Evolutionary conservation across 2,888 invertebrate species (phyloP), one percentile per base, ranked within the genome.

Genomic region (Mycalesis mineus): DNA sequence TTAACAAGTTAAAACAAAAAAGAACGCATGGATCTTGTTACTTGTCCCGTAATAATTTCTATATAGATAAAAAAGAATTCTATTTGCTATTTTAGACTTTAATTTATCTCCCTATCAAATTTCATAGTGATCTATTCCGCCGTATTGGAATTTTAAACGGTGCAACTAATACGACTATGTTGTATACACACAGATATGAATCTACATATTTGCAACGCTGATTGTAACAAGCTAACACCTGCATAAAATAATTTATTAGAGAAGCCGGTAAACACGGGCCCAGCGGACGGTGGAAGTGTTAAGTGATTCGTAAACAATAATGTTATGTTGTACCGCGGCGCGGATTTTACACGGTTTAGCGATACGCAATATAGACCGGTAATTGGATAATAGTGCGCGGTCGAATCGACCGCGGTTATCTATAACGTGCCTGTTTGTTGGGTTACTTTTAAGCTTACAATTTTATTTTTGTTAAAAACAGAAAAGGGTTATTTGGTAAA

Each of bases 321-420:
- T 62, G 58, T 62, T 44, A 44, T 50, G 62, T 60, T 52, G 60
- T 61, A 55, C 13, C 56, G 54, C 41, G 56, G 51, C 57, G 68
- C 62, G 60, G 61, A 71, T 68, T 74, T 73, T 67, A 71, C 70
- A 68, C 70, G 66, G 67, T 72, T 72, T 71, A 69, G 69, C 66
- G 65, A 69, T 71, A 73, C 70, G 70, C 68, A 69, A 72, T 65
- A 61, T 65, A 59, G 64, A 65, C 66, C 68, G 71, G 68, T 80
- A 77, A 80, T 77, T 77, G 71, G 74, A 71, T 75, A 72, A 73
- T 70, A 69, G 14, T 29, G 66, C 64, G 59, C 55, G 64, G 59
- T 57, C 55, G 29, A 29, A 44, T 55, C 49, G 39, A 39, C 52
- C 45, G 47, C 39, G 37, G 44, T 52, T 48, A 58, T 52, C 45